These are phyloP conservation scores for Paramisgurnus dabryanus DNA, from an alignment of 2,113 vertebrate species.

Conservation along the genomic window DNA sequence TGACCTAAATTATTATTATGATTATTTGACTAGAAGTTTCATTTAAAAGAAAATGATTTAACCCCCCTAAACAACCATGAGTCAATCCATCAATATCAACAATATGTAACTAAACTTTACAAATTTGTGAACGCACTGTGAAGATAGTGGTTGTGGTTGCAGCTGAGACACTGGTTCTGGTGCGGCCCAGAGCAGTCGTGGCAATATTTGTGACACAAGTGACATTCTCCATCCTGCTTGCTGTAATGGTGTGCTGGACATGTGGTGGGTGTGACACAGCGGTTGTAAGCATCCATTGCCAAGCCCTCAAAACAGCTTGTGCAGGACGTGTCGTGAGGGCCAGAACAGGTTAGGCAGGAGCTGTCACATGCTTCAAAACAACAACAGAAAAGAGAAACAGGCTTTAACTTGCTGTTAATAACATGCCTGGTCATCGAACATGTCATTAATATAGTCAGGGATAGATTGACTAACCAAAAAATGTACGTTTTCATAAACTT, in stretches of 20 bases:
- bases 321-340: conserved; percentile 71
- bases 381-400: neutral
- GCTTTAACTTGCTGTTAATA: neutral
- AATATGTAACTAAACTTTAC: too few relatives aligned
- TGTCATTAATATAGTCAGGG: too few relatives aligned
- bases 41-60: too few relatives aligned
- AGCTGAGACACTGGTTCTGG: conserved; percentile 80
- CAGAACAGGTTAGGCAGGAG: conserved; percentile 78
- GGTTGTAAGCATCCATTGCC: conserved; percentile 53
- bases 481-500: too few relatives aligned
- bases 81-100: too few relatives aligned
- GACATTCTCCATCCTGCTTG: conserved; percentile 69
- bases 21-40: too few relatives aligned
- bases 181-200: conserved; percentile 79
- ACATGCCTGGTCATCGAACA: too few relatives aligned
- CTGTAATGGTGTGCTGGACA: conserved; percentile 77
- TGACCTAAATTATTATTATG: too few relatives aligned
- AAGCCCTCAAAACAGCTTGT: conserved; percentile 74
- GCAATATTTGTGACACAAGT: conserved; percentile 83
- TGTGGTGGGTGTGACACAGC: conserved; percentile 64
- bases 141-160: conserved; percentile 73
- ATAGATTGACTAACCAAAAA: too few relatives aligned
- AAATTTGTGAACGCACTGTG: conserved; percentile 77
- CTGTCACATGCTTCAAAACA: conserved; percentile 77
- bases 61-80: too few relatives aligned